Evolutionary conservation across 2,113 vertebrate species (phyloP).

Genomic region (Neolamprologus tretocephalus): DNA sequence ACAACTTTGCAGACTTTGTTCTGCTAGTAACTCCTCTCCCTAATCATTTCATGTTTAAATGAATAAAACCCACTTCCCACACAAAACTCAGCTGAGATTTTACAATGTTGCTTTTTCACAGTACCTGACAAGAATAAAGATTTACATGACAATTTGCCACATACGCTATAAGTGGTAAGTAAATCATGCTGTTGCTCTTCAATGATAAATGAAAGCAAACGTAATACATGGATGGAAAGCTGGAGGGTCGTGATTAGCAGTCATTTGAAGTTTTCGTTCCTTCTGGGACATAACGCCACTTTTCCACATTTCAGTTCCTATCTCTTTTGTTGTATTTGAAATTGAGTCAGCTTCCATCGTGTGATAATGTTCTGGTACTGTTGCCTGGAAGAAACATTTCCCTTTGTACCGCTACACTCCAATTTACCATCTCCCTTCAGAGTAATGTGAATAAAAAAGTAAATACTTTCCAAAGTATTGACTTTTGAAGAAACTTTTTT

Average conservation of each 20-base stretch:
- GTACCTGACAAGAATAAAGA: not conserved
- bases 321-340: not conserved
- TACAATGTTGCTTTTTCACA: not conserved
- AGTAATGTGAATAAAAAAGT: not conserved
- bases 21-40: not conserved
- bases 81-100: not conserved
- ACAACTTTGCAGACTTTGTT: not conserved
- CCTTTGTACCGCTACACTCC: not conserved
- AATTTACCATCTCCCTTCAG: not conserved
- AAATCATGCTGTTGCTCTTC: not conserved
- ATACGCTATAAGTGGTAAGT: not conserved
- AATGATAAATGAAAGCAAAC: constrained; percentile 10
- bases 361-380: not conserved
- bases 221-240: not conserved
- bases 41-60: not conserved
- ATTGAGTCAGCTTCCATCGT: not conserved
- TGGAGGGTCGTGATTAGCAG: not conserved
- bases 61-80: not conserved
- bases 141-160: not conserved
- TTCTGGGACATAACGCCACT: not conserved
- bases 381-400: not conserved
- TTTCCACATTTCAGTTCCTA: not conserved
- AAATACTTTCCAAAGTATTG: not conserved
- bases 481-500: not conserved
- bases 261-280: not conserved